phyloP scores from a whole-genome alignment of 2,888 invertebrate genomes.

The Agrilus mali region DNA sequence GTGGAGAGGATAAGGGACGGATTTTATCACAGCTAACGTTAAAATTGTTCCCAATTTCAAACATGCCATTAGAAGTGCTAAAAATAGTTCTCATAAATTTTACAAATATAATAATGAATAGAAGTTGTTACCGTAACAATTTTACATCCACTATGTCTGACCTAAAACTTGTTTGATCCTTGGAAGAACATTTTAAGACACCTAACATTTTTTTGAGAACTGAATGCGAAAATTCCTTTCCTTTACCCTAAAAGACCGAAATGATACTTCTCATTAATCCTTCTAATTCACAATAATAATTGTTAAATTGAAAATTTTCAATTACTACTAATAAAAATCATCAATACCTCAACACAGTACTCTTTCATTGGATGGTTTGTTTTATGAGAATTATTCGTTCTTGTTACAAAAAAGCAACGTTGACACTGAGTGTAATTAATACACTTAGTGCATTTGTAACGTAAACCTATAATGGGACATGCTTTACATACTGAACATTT shows the following conservation, averaged over 20 bases:
- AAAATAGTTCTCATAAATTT: not conserved
- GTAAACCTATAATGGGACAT: slow-evolving; percentile 43
- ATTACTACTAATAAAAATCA: slow-evolving; percentile 3
- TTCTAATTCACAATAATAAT: no score
- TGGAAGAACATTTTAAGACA: slow-evolving; percentile 21
- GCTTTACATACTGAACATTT: slow-evolving; percentile 49
- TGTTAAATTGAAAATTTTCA: not conserved
- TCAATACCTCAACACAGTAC: slow-evolving; percentile 42
- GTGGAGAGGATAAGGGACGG: slow-evolving; percentile 37
- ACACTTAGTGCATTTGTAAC: slow-evolving; percentile 53
- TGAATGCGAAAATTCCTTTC: slow-evolving; percentile 15
- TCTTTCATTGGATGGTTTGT: slow-evolving; percentile 52
- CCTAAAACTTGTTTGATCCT: slow-evolving; percentile 10
- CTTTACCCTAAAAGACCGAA: slow-evolving; percentile 12
- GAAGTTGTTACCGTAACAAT: slow-evolving; percentile 32
- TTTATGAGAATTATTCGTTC: slow-evolving; percentile 48
- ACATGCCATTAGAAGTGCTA: slow-evolving; percentile 5
- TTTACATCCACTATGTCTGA: slow-evolving; percentile 20
- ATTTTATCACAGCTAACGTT: slow-evolving; percentile 17
- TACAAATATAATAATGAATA: not conserved
- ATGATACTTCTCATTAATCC: slow-evolving; percentile 1
- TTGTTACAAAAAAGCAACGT: slow-evolving; percentile 51
- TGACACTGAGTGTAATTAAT: slow-evolving; percentile 55
- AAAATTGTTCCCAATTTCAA: not conserved
- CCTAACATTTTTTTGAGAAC: slow-evolving; percentile 24